These are phyloP conservation scores for Dendrocopos noguchii DNA, from an alignment of 2,113 vertebrate genomes.

Conservation along the genomic window DNA sequence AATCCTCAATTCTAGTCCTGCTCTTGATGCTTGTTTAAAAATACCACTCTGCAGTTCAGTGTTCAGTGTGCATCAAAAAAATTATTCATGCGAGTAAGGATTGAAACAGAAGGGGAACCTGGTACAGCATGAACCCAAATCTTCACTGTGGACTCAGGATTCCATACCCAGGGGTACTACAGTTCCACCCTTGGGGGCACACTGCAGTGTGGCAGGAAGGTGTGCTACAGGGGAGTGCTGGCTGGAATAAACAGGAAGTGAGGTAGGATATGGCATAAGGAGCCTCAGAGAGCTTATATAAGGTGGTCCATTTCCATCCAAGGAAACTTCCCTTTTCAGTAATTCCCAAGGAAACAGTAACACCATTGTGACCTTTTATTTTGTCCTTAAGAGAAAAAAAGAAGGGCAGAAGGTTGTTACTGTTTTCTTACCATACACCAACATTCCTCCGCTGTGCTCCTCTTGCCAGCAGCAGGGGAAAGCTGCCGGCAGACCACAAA, in stretches of 20 bases:
- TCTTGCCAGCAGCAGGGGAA: neutral
- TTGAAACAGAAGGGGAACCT: neutral
- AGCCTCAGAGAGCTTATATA: neutral
- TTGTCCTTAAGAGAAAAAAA: too few relatives aligned
- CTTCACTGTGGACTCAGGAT: neutral
- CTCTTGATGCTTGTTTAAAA: neutral
- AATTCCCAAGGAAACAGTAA: neutral
- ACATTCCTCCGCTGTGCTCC: neutral
- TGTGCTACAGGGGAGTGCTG: neutral
- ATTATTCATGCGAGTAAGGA: neutral
- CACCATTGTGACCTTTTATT: too few relatives aligned
- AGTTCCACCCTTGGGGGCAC: neutral
- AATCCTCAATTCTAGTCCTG: neutral
- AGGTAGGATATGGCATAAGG: fast-evolving
- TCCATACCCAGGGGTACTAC: neutral
- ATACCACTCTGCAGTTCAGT: fast-evolving
- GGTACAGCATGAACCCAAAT: neutral
- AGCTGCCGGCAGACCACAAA: neutral
- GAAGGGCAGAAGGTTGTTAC: fast-evolving
- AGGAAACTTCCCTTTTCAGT: neutral
- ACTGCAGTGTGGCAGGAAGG: neutral
- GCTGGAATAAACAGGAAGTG: neutral
- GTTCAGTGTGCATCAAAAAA: neutral
- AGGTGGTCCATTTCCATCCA: neutral
- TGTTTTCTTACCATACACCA: neutral